Percentiles rank a stretch among this genome's conserved stretches.
These are phyloP conservation scores for Pseudomyrmex concolor DNA, from an alignment of 1,140 invertebrate genomes.

Conservation along the genomic window DNA sequence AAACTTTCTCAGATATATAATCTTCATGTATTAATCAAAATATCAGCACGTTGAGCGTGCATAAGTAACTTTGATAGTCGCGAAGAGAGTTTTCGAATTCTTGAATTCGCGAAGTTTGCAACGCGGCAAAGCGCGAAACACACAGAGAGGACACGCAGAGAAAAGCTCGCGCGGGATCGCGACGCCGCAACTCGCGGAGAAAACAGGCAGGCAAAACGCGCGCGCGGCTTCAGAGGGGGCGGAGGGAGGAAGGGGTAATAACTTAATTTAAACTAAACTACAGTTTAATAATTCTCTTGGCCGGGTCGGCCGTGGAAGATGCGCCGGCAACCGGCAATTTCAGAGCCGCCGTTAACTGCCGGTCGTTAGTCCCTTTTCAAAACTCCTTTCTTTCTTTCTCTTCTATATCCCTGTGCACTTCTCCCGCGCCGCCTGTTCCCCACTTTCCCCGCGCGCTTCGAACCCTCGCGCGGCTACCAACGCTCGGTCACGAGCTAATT, in stretches of 20 bases:
- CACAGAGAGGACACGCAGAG: neutral
- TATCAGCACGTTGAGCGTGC: neutral
- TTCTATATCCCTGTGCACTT: neutral
- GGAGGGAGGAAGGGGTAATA: constrained; percentile 77
- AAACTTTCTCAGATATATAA: neutral
- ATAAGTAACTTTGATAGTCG: too few relatives aligned
- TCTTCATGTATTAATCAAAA: neutral
- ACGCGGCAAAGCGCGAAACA: constrained; percentile 4
- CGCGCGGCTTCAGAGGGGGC: constrained; percentile 13
- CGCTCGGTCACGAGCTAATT: constrained; percentile 75
- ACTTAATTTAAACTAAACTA: constrained; percentile 87
- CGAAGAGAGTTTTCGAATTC: neutral
- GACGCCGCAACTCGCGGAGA: constrained; percentile 65
- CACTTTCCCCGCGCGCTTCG: neutral
- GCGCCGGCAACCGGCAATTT: constrained; percentile 85
- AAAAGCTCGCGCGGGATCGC: constrained; percentile 21
- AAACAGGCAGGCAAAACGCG: constrained; percentile 81
- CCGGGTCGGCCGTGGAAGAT: constrained; percentile 82
- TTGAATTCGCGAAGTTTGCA: neutral
- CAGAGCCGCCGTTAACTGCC: constrained; percentile 86
- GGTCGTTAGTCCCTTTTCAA: constrained; percentile 86
- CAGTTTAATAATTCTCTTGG: constrained; percentile 85
- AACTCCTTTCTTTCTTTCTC: constrained; percentile 83
- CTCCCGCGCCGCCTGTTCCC: neutral
- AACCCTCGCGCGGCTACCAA: constrained; percentile 58